Base-by-base conservation (phyloP, 2,113 vertebrate species). In the Fulmarus glacialis region DNA sequence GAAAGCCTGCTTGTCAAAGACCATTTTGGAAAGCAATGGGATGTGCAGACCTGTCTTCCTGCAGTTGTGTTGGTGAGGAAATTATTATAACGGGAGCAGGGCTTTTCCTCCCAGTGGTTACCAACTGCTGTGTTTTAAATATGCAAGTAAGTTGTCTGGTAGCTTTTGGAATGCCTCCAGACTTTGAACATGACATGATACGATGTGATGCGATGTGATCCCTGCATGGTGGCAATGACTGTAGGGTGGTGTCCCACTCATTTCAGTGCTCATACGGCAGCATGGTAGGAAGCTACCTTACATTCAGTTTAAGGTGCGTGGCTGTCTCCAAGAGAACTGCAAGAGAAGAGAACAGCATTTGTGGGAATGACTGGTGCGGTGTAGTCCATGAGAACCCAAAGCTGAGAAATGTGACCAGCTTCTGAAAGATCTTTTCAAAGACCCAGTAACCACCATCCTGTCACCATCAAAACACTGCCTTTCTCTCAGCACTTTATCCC, bases 161-260 rank as follows among this genome's bases (percentile, higher is more conserved):
- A 55, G 58, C 40, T 81, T 77, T 70, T 78, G 68, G 78, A 87
- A 17, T 29, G 40, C 34, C 59, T 67, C 56, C 48, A 68, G 47
- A 8, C 53, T 56, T 77, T 0, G 2, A 71, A 22, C 15, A 20
- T 8, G 29, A n/a, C 30, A 22, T 1, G 45, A 19, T n/a, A 38
- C 0, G 3, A 15, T 32, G 26, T 1, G 45, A 19, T n/a, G n/a
- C 0, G 3, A 15, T 32, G 26, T 19, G 19, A 60, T 72, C 12
- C 19, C 8, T 71, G 7, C n/a, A 42, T 3, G 45, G 62, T 34
- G 20, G 18, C 42, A 53, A 30, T 30, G 45, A 32, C 48, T 32
- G 24, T 26, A 47, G 0, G 0, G 45, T 26, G 34, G 34, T 89
- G 27, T 45, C 38, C 17, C 56, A 75, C 2, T 27, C 23, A 74